Conservation (phyloP, 2,113 vertebrate genomes). For the Meriones unguiculatus region DNA sequence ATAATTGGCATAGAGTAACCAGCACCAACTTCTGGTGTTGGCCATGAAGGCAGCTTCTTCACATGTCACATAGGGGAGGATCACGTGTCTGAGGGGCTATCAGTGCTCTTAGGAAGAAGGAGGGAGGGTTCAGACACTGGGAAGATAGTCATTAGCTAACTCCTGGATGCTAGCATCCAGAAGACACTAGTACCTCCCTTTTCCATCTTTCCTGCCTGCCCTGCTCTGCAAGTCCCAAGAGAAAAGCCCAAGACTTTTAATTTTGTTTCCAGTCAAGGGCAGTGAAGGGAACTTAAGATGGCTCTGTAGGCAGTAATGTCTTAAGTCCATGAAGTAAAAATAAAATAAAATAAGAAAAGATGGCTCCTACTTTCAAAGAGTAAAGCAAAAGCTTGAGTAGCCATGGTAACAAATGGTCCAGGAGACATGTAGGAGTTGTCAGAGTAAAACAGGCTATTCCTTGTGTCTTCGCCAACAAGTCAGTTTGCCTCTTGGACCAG, state of each 20-base stretch:
- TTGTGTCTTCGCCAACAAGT: background rate
- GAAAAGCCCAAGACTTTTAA: background rate
- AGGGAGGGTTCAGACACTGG: background rate
- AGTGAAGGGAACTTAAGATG: background rate
- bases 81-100: background rate
- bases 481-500: background rate
- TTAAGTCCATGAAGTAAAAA: background rate
- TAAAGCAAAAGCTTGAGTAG: background rate
- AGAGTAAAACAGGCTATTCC: background rate
- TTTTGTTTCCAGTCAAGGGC: background rate
- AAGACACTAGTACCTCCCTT: background rate
- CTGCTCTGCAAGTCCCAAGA: background rate
- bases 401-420: background rate
- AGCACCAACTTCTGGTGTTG: background rate
- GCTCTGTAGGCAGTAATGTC: background rate
- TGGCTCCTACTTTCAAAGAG: background rate
- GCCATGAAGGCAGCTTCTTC: background rate
- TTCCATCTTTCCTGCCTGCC: background rate
- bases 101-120: background rate
- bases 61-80: background rate
- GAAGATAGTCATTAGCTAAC: background rate
- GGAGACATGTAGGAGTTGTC: background rate
- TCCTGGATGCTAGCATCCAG: background rate
- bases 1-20: background rate
- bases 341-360: background rate